These are phyloP conservation scores for Pyxicephalus adspersus DNA, from an alignment of 2,113 vertebrate genomes.

Conservation along the genomic window DNA sequence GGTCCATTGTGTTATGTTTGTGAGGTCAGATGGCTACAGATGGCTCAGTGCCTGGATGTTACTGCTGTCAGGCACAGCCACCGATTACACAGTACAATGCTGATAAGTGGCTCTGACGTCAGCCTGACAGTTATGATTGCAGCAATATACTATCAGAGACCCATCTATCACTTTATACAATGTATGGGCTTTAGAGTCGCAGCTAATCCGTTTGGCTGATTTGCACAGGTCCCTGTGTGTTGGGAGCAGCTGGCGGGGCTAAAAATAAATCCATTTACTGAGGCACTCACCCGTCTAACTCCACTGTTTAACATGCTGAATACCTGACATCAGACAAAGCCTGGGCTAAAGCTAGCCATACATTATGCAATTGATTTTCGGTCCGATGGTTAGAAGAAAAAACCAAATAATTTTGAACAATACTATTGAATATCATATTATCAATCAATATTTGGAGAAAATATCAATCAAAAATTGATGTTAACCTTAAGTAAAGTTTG, in stretches of 20 bases:
- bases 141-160: conserved; percentile 26
- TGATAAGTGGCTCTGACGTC: conserved; percentile 51
- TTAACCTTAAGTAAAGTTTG: no score
- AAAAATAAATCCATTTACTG: conserved; percentile 40
- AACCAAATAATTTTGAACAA: no score
- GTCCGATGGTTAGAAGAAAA: no score
- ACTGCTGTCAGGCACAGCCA: background rate
- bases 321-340: background rate
- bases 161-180: conserved; percentile 47
- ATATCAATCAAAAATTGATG: no score
- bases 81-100: background rate
- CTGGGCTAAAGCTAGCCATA: no score
- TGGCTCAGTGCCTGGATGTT: background rate
- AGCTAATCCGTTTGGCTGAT: conserved; percentile 33
- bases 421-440: no score
- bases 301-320: background rate
- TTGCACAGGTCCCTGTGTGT: conserved; percentile 25
- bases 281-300: conserved; percentile 8
- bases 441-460: no score
- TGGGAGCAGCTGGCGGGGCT: conserved; percentile 22
- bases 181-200: conserved; percentile 45
- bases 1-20: no score
- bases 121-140: conserved; percentile 7
- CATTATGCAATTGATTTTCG: no score
- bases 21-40: no score